A percentile compares a stretch with the other conserved stretches of the same genome.
These are phyloP conservation scores for Sepioteuthis lessoniana DNA, from an alignment of 2,888 invertebrate genomes.

Conservation along the genomic window DNA sequence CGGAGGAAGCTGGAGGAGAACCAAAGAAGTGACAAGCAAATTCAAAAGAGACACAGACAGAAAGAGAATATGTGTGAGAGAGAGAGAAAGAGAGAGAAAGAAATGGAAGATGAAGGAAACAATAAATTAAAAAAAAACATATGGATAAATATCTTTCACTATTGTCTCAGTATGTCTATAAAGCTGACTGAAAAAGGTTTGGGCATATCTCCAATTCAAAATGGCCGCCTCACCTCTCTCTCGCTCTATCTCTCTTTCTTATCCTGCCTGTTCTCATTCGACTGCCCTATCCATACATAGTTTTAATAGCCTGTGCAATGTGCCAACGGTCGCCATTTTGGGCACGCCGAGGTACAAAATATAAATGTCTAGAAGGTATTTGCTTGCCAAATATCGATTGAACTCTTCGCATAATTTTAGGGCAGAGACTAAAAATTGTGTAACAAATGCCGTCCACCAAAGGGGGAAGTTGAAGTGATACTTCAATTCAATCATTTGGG, in stretches of 20 bases:
- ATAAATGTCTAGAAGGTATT: not conserved
- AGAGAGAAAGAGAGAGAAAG: not conserved
- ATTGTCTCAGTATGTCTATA: not conserved
- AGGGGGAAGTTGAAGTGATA: not conserved
- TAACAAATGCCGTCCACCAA: not conserved
- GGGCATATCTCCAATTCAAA: slow-evolving; percentile 23
- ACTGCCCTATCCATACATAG: not conserved
- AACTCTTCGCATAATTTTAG: not conserved
- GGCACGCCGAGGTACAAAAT: not conserved
- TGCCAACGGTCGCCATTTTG: slow-evolving; percentile 21
- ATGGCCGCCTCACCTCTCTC: not conserved
- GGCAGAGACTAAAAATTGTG: not conserved
- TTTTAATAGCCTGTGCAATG: not conserved
- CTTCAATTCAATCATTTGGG: not conserved
- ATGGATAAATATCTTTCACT: not conserved
- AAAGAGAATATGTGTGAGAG: too few species aligned
- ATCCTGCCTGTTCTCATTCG: not conserved
- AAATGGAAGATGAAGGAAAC: not conserved
- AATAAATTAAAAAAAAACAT: not conserved
- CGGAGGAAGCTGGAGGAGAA: not conserved
- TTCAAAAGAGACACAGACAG: too few species aligned
- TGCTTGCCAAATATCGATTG: not conserved
- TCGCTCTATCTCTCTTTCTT: not conserved
- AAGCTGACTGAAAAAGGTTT: not conserved
- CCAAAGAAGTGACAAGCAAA: not conserved